These are phyloP conservation scores for Drosophila niveifrons DNA, from an alignment of 2,888 invertebrate species.

Conservation along the genomic window DNA sequence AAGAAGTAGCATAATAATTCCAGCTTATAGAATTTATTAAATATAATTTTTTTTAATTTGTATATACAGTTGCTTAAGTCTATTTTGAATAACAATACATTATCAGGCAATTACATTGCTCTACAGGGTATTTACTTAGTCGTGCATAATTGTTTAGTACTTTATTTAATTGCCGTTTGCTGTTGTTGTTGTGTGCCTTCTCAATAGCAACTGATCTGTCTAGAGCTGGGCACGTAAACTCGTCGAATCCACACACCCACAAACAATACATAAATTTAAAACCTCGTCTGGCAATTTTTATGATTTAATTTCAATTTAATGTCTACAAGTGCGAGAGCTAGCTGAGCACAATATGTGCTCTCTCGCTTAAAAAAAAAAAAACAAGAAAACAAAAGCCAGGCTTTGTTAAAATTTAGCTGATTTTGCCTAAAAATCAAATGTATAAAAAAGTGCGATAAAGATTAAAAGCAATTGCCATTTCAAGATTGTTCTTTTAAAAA, in stretches of 20 bases:
- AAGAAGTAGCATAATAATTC: background rate
- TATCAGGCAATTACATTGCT: too few species aligned
- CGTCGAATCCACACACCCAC: slow-evolving; percentile 53
- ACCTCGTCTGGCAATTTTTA: slow-evolving; percentile 69
- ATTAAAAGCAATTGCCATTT: slow-evolving; percentile 15
- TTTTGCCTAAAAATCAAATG: slow-evolving; percentile 4
- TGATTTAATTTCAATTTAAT: slow-evolving; percentile 63
- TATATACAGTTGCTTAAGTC: too few species aligned
- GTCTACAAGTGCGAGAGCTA: slow-evolving; percentile 25
- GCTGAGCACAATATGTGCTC: background rate
- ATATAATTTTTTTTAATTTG: too few species aligned
- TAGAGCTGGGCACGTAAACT: slow-evolving; percentile 4
- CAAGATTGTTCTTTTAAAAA: background rate
- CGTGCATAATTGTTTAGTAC: background rate
- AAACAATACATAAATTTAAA: slow-evolving; percentile 24
- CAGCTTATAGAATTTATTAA: too few species aligned
- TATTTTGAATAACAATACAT: too few species aligned
- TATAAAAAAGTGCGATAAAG: slow-evolving; percentile 14
- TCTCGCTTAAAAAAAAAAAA: slow-evolving; percentile 1
- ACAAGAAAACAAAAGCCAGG: slow-evolving; percentile 20
- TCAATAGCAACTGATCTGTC: slow-evolving; percentile 19
- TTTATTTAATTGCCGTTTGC: slow-evolving; percentile 9
- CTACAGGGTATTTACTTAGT: background rate
- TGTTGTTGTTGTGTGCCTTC: slow-evolving; percentile 1
- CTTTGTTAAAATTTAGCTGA: slow-evolving; percentile 33